Base-by-base conservation (phyloP, 2,888 invertebrate genomes). In the Yponomeuta plumbellus region DNA sequence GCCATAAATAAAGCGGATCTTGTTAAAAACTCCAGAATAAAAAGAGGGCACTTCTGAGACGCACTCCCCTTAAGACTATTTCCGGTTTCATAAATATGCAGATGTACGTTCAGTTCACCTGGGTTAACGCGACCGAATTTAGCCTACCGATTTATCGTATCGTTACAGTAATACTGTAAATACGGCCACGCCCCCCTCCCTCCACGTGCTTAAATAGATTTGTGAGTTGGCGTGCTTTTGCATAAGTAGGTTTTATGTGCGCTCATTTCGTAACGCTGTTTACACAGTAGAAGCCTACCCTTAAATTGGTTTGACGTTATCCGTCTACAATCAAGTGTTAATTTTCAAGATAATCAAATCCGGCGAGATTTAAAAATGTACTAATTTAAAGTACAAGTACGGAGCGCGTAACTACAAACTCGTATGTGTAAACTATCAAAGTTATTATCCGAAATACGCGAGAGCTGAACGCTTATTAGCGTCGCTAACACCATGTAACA, bases 31-130 rank as follows among this genome's bases (percentile, higher is more conserved):
- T 88, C 84, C 23, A 82, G 78, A 81, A 83, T 52, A 52, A 52
- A 52, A 52, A 77, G 79, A 85, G 82, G 85, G 81, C 81, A 84
- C 80, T 85, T 88, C 77, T 80, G 78, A 83, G 81, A 79, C 79
- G 80, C 84, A 57, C 65, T 84, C 86, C 86, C 88, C 85, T 85
- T 82, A 83, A 86, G 75, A 72, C 73, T 83, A 81, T 80, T 85
- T 85, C 81, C 82, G 82, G 84, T 86, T 84, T 83, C 86, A 88
- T 91, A 91, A 89, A 90, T 90, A 90, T 90, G 88, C 86, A 90
- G 89, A 89, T 89, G 88, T 88, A 82, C 86, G 81, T 82, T 89
- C 88, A 90, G 81, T 82, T 89, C 88, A 90, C 90, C 89, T 91
- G 89, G 84, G 85, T 79, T 82, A 84, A 85, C 84, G 80, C 86